Base-by-base conservation (phyloP, 2,797 vertebrate species). In the Sphenopsis melanotis region DNA sequence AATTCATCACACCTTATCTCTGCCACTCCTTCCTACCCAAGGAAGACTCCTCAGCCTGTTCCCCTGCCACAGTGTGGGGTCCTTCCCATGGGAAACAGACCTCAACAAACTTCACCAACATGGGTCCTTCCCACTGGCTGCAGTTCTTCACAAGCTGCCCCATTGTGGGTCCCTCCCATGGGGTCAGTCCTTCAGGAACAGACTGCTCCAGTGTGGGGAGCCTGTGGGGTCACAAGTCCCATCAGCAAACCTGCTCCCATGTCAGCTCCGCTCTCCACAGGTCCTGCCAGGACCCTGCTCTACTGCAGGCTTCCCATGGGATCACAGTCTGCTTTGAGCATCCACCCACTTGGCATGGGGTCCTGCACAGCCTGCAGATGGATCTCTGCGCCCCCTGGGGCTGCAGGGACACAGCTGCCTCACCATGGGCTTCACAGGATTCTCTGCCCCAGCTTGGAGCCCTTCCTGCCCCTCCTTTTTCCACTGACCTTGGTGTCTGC, bases 241-340 rank as follows among this genome's bases (percentile, higher is more conserved):
- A 2, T 30, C 21, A 34, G 17, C 21, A 74, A 41, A 49, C 36
- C 8, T 24, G 22, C 18, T 81, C 24, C 34, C 52, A 8, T 15
- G 23, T 15, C 2, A 0, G 21, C 12, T 26, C 4, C 0, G 0
- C 30, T 41, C 39, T 39, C 53, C 39, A 47, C 53, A 36, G 24
- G 12, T 46, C 12, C 39, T 59, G 29, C 22, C 23, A 72, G 27
- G 13, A 57, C 22, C 44, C 19, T 64, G 16, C n/a, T 59, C 20
- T 42, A 53, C 17, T 21, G 15, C 30, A 46, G 53, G 30, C 61
- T 60, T 36, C 19, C 55, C 5, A 8, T 7, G 11, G 34, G 32
- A 55, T 68, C 41, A 13, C 15, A 41, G 3, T 29, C 12, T 42
- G 15, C 22, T 68, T n/a, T 55, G 26, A 68, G 22, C 19, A 42